Evolutionary conservation across 2,797 vertebrate species (phyloP), one percentile per base, ranked within the genome.

Genomic region (Sebastes matsubarae): DNA sequence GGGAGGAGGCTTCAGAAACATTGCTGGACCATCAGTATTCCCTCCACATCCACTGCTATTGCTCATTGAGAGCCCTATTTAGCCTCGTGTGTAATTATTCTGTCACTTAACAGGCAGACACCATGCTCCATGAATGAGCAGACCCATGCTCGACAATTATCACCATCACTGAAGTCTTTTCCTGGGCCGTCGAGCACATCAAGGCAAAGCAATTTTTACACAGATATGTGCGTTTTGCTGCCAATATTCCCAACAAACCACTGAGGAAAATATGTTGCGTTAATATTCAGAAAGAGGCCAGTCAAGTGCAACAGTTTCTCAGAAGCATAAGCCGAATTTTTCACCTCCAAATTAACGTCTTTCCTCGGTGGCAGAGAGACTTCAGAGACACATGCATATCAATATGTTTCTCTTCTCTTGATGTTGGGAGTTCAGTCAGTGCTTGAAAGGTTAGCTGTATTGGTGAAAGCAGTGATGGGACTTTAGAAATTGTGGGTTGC

Each of bases 61-160:
- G 55, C 87, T 92, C 85, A 81, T 79, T 57, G 75, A 86, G 70
- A 92, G 84, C 58, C 68, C 89, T 74, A 89, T 92, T 90, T 91
- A 91, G 80, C 66, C 71, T 71, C 22, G 72, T 85, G 86, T 92
- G 91, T 95, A 96, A 96, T 96, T 96, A 96, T 93, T 90, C 90
- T 93, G 93, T 96, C 95, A 94, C 76, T 94, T 94, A 87, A 93
- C 93, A 85, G 87, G 73, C 88, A 91, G 86, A 83, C 88, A 91
- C 79, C 80, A 67, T 14, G 72, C 86, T 82, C 82, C 82, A 68
- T 81, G 84, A 92, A 93, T 81, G 85, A 88, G 83, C 90, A 82
- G 77, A 80, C 77, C 80, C 58, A 67, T 86, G 80, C 88, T 81
- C 60, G 8, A 89, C 85, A 93, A 94, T 94, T 91, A 94, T 85